phyloP scores from a whole-genome alignment of 1,140 invertebrate genomes.

The Hydropsyche tenuis region DNA sequence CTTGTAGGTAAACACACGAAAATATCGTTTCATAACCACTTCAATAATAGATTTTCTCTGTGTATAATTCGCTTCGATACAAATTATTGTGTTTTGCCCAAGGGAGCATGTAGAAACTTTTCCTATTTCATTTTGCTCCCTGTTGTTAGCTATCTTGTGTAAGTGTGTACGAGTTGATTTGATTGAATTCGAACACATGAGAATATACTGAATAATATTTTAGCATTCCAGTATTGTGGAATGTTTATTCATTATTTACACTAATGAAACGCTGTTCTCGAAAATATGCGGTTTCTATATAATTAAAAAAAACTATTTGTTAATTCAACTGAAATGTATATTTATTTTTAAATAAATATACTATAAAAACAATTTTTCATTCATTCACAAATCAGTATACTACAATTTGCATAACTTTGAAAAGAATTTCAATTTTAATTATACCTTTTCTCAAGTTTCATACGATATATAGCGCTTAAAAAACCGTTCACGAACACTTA shows the following conservation, averaged over 20 bases:
- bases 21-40: neutral
- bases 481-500: too few relatives aligned
- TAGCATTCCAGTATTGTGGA: too few relatives aligned
- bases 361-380: neutral
- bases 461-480: too few relatives aligned
- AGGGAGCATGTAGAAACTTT: slow-evolving; percentile 6
- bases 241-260: too few relatives aligned
- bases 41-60: neutral
- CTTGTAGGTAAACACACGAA: too few relatives aligned
- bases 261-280: too few relatives aligned
- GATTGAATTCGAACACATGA: neutral
- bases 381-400: too few relatives aligned
- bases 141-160: slow-evolving; percentile 2
- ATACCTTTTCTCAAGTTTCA: too few relatives aligned
- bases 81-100: slow-evolving; percentile 10
- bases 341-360: neutral
- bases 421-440: too few relatives aligned
- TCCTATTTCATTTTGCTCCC: slow-evolving; percentile 22
- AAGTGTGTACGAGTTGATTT: slow-evolving; percentile 12
- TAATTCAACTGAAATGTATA: neutral
- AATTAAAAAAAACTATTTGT: neutral
- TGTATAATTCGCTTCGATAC: neutral
- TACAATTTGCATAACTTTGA: too few relatives aligned
- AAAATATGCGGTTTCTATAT: neutral
- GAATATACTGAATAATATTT: too few relatives aligned